Evolutionary conservation across 2,797 vertebrate genomes (phyloP).

Genomic region (Argya squamiceps): DNA sequence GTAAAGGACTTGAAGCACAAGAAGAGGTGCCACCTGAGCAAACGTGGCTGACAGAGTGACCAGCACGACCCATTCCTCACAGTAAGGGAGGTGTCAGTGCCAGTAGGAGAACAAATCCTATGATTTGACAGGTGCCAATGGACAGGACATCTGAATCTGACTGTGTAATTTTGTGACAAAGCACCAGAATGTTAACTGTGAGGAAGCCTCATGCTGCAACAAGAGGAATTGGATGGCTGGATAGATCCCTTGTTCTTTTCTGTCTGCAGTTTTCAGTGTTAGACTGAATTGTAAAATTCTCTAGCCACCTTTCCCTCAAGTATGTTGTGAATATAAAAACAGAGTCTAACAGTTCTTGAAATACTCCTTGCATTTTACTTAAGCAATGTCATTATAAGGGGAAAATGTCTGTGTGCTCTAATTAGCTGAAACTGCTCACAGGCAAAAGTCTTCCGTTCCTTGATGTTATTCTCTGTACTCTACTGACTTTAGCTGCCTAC

Average conservation of each 20-base stretch:
- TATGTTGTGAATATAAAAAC: not conserved
- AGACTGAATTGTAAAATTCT: not conserved
- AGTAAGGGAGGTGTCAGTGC: fast-evolving
- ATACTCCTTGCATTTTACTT: not conserved
- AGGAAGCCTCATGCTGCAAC: not conserved
- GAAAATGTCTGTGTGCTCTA: not conserved
- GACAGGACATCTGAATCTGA: not conserved
- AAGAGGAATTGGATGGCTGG: not conserved
- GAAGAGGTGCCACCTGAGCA: not conserved
- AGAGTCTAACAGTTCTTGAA: not conserved
- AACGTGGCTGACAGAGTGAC: not conserved
- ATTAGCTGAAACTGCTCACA: not conserved
- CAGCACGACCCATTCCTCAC: not conserved
- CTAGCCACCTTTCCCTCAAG: not conserved
- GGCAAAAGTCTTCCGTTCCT: not conserved
- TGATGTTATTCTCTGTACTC: not conserved
- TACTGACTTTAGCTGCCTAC: not conserved
- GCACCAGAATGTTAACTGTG: not conserved
- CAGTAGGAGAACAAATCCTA: fast-evolving
- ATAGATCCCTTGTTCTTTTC: not conserved
- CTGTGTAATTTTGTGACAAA: not conserved
- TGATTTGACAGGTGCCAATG: not conserved
- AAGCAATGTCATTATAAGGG: not conserved
- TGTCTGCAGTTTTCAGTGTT: not conserved
- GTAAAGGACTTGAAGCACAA: not conserved